Conservation (phyloP, 2,797 vertebrate species). For the Sparus aurata region DNA sequence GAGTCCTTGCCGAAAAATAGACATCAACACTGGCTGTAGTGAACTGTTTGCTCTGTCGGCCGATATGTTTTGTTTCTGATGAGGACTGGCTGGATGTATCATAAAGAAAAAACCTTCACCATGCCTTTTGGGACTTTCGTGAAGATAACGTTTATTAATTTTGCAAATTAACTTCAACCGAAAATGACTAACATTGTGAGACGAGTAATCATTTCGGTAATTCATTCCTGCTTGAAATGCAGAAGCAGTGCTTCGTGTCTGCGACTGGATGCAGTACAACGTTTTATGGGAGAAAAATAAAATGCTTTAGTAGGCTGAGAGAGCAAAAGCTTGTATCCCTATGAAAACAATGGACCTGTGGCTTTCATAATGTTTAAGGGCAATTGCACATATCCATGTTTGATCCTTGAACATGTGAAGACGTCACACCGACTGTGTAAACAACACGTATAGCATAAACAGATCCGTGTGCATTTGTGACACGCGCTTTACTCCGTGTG, state of each 20-base stretch:
- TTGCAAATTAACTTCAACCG: conserved; percentile 7
- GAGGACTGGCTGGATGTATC: too few relatives aligned
- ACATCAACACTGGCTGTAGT: too few relatives aligned
- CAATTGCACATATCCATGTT: background rate
- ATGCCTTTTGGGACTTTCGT: conserved; percentile 4
- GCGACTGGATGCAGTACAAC: background rate
- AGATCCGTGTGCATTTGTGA: conserved; percentile 7
- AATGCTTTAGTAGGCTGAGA: background rate
- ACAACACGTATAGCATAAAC: conserved; percentile 14
- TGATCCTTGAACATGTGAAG: conserved; percentile 12
- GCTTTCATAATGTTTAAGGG: conserved; percentile 3
- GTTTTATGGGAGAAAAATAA: conserved; percentile 15
- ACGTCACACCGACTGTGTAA: conserved; percentile 19
- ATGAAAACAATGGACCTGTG: background rate
- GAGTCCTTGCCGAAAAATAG: too few relatives aligned
- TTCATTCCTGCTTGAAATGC: conserved; percentile 18
- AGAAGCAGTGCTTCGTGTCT: background rate
- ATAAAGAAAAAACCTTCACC: background rate
- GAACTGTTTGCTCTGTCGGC: too few relatives aligned
- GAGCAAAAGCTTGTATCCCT: conserved; percentile 2
- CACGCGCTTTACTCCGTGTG: background rate
- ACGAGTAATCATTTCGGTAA: background rate
- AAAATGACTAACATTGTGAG: conserved; percentile 19
- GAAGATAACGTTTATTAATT: conserved; percentile 36
- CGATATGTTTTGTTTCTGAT: too few relatives aligned